phyloP scores from a whole-genome alignment of 2,888 invertebrate species.

The Ichneumon xanthorius region DNA sequence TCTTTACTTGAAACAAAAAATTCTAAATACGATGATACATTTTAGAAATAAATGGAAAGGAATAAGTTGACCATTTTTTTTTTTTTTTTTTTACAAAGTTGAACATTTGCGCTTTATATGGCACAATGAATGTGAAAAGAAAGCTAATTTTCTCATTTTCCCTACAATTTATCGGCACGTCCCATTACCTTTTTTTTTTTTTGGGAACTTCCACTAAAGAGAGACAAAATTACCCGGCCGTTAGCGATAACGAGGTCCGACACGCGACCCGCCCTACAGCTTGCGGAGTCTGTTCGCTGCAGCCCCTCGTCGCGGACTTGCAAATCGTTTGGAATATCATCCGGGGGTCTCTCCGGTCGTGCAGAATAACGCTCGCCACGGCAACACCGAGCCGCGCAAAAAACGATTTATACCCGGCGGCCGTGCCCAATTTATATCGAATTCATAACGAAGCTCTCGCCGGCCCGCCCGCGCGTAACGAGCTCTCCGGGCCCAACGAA shows the following conservation, averaged over 20 bases:
- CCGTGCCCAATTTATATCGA: conserved; percentile 54
- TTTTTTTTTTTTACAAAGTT: background rate
- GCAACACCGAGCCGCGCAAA: conserved; percentile 8
- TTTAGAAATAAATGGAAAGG: background rate
- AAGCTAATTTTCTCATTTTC: too few species aligned
- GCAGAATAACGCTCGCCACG: conserved; percentile 1
- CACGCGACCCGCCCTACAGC: conserved; percentile 31
- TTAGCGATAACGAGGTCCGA: conserved; percentile 45
- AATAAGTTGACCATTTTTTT: background rate
- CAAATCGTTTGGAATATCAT: conserved; percentile 27
- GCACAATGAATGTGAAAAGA: too few species aligned
- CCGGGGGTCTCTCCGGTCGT: conserved; percentile 1
- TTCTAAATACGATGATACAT: background rate
- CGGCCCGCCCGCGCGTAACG: conserved; percentile 39
- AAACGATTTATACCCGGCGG: conserved; percentile 52
- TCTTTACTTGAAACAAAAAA: background rate
- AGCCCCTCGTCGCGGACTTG: conserved; percentile 17
- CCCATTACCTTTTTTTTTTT: background rate
- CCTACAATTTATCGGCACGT: too few species aligned
- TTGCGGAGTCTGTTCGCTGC: background rate
- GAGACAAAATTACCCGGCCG: conserved; percentile 5
- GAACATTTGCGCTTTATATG: too few species aligned
- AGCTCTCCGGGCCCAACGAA: conserved; percentile 53
- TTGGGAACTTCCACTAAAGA: background rate
- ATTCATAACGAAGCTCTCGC: conserved; percentile 47